Conservation (phyloP, 2,797 vertebrate genomes). For the Lemur catta region DNA sequence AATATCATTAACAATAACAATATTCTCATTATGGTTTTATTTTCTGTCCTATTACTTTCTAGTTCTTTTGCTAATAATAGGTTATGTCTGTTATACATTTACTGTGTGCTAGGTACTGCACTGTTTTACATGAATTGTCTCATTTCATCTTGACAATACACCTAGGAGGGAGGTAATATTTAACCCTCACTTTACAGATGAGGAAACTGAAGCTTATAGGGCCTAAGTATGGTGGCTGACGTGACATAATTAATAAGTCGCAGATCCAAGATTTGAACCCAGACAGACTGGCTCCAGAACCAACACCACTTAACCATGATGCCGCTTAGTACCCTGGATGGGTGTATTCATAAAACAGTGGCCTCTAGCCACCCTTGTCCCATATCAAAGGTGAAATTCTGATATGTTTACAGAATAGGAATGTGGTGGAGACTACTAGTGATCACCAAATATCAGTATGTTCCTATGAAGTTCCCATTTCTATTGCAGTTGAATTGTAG, state of each 20-base stretch:
- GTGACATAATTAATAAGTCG: neutral
- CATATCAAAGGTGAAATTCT: neutral
- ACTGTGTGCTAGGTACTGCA: neutral
- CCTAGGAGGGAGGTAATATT: neutral
- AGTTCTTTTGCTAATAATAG: neutral
- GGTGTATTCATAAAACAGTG: neutral
- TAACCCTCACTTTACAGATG: neutral
- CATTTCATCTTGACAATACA: conserved; percentile 31
- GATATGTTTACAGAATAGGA: neutral
- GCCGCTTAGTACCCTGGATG: neutral
- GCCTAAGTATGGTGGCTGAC: neutral
- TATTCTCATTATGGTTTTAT: neutral
- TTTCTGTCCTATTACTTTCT: conserved; percentile 6
- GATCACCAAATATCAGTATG: neutral
- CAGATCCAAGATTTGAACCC: neutral
- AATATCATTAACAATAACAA: neutral
- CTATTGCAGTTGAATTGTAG: neutral
- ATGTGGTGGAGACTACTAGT: neutral
- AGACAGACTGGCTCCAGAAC: neutral
- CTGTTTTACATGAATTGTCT: neutral
- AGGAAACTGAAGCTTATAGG: neutral
- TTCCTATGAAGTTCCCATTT: neutral
- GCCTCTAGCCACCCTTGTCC: neutral
- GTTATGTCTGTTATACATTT: neutral
- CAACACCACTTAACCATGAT: neutral